Conservation (phyloP, 2,113 vertebrate genomes). For the Apistogramma diplotaenia region DNA sequence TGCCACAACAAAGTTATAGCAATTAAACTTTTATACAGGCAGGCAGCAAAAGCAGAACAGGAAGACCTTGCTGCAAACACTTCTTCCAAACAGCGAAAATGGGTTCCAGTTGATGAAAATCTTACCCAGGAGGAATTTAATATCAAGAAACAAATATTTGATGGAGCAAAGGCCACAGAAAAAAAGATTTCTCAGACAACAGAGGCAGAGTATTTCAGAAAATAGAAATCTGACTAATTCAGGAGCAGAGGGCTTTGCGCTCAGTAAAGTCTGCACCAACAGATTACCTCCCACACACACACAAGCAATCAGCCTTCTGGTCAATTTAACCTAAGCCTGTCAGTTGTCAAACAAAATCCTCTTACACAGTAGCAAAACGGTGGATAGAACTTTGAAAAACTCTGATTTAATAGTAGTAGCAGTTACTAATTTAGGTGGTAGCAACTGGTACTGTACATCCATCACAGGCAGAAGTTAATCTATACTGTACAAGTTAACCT, state of each 20-base stretch:
- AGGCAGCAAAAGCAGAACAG: neutral
- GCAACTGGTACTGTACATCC: neutral
- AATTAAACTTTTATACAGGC: neutral
- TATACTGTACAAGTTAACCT: fast-evolving
- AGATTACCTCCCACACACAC: constrained; percentile 10
- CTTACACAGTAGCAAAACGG: neutral
- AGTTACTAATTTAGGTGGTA: neutral
- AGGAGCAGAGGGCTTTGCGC: neutral
- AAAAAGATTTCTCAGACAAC: neutral
- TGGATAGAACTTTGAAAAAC: neutral
- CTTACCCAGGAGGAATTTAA: constrained; percentile 25
- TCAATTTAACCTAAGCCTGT: neutral
- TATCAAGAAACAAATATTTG: constrained; percentile 38
- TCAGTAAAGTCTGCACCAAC: neutral
- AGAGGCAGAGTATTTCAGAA: neutral
- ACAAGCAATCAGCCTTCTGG: neutral
- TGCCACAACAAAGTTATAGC: neutral
- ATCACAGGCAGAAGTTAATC: neutral
- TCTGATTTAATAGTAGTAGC: neutral
- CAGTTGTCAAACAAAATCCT: neutral
- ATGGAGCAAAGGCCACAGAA: constrained; percentile 13
- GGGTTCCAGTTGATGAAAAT: constrained; percentile 18
- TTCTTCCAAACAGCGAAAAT: neutral
- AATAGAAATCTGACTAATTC: constrained; percentile 23
- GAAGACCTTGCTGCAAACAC: neutral